Evolutionary conservation across 2,888 invertebrate species (phyloP).

Genomic region (Ectropis crepuscularia): DNA sequence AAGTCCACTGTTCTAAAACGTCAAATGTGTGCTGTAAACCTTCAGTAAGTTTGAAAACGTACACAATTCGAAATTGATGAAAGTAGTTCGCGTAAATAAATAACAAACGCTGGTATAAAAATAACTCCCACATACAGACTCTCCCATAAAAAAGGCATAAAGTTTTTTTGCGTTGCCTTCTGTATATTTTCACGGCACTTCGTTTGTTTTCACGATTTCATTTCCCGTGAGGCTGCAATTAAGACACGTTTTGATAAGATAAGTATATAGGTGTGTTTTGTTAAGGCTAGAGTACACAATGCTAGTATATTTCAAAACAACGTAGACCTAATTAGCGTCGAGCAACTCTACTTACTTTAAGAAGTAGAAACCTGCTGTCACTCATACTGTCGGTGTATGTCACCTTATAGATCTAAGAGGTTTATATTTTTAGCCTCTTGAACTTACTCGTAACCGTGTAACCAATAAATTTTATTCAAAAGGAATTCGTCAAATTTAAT

Average conservation of each 20-base stretch:
- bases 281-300: not conserved
- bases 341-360: no score
- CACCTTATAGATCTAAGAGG: no score
- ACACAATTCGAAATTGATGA: slow-evolving; percentile 13
- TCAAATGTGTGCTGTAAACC: not conserved
- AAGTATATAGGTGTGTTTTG: slow-evolving; percentile 13
- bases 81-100: slow-evolving; percentile 25
- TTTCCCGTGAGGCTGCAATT: slow-evolving; percentile 25
- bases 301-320: no score
- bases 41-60: not conserved
- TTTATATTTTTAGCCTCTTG: no score
- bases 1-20: no score
- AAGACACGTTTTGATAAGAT: slow-evolving; percentile 26
- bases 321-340: no score
- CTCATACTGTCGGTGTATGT: no score
- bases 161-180: slow-evolving; percentile 19
- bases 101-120: slow-evolving; percentile 27
- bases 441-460: no score
- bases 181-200: slow-evolving; percentile 19
- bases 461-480: no score
- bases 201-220: slow-evolving; percentile 17
- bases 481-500: no score
- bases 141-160: slow-evolving; percentile 23
- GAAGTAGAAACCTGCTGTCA: no score
- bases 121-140: slow-evolving; percentile 17